Percentiles rank a stretch among this genome's conserved stretches.
These are phyloP conservation scores for Melanotaenia maccullochi DNA, from an alignment of 2,797 vertebrate genomes.

Conservation along the genomic window DNA sequence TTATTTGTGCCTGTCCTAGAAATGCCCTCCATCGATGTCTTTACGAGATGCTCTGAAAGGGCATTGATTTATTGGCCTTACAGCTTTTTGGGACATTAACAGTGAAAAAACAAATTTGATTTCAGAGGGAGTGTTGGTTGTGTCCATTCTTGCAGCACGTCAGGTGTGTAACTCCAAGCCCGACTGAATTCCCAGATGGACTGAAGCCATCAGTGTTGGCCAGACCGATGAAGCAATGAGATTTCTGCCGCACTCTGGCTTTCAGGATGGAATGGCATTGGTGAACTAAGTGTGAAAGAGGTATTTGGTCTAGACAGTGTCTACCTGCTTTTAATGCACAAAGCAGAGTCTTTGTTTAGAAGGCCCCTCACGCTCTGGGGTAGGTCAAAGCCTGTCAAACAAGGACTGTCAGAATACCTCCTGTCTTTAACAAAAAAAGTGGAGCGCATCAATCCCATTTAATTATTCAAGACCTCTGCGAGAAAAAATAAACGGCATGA, in stretches of 20 bases:
- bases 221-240: conserved; percentile 70
- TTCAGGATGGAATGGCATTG: conserved; percentile 52
- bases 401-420: conserved; percentile 63
- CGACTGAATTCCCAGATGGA: conserved; percentile 73
- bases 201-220: conserved; percentile 61
- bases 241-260: conserved; percentile 57
- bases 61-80: conserved; percentile 68
- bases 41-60: conserved; percentile 45
- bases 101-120: conserved; percentile 69
- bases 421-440: conserved; percentile 62
- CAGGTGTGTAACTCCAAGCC: conserved; percentile 73
- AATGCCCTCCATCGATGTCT: conserved; percentile 66
- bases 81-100: conserved; percentile 66
- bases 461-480: conserved; percentile 78
- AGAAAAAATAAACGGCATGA: conserved; percentile 63
- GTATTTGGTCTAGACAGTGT: conserved; percentile 63
- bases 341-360: conserved; percentile 53
- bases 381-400: conserved; percentile 68
- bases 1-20: conserved; percentile 72
- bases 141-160: conserved; percentile 72
- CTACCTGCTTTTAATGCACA: conserved; percentile 60
- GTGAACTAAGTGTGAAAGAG: conserved; percentile 64
- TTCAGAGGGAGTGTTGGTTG: conserved; percentile 54
- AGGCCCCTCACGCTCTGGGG: conserved; percentile 63
- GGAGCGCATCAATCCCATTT: conserved; percentile 59